Base-by-base conservation (phyloP, 2,113 vertebrate genomes). In the Cyphomyrus discorhynchus region DNA sequence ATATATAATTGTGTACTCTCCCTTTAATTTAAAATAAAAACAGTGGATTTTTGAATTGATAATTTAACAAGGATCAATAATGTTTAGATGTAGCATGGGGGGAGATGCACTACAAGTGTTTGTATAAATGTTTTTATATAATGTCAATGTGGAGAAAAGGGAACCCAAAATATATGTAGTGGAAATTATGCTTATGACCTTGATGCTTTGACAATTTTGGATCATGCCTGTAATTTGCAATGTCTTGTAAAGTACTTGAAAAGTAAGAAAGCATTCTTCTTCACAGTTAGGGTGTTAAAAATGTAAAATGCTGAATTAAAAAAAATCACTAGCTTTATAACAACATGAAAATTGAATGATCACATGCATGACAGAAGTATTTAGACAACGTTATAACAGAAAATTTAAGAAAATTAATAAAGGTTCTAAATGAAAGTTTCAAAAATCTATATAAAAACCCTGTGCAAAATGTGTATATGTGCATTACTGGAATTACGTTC, bases 181-280 rank as follows among this genome's bases (percentile, higher is more conserved):
- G 83, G 89, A 91, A 95, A 92, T 92, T 94, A 89, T 92, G 89
- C 92, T 94, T 92, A 90, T 92, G 94, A 96, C 92, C 94, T 95
- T 82, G 90, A 94, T 93, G 93, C 94, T 96, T 96, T 96, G 95
- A 96, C 96, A 97, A 95, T 96, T 96, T 96, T 96, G 96, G 95
- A 95, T 96, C 94, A 92, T 92, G 95, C 96, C 96, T 95, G 95
- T 95, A 39, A 95, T 39, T 35, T 53, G 50, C 49, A 53, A 53
- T 87, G n/a, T 87, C 50, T 56, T 50, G 13, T 77, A 88, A 50
- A 80, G 74, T 42, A 42, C 74, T 42, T 39, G 83, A 85, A 93
- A 95, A 94, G 92, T 93, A 92, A 93, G 93, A 94, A 80, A 80
- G 83, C 1, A 21, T 85, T 85, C 50, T 82, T 56, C 24, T 45